Evolutionary conservation across 2,113 vertebrate species (phyloP).

Genomic region (Setophaga petechia): DNA sequence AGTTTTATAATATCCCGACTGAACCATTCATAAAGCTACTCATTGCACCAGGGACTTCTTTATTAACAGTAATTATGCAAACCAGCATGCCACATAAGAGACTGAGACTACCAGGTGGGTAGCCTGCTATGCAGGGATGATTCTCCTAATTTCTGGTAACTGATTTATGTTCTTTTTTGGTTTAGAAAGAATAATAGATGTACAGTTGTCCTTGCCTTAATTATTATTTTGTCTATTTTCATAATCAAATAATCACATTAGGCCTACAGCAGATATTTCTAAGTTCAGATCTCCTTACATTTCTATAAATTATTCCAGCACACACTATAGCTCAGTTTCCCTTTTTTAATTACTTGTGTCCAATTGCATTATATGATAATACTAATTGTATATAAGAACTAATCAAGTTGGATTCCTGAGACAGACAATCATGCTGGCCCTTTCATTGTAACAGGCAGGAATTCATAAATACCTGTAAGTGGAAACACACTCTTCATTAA

Average conservation of each 20-base stretch:
- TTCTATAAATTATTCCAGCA: not conserved
- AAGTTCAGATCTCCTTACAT: not conserved
- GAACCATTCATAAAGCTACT: not conserved
- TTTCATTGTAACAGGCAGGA: not conserved
- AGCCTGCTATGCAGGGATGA: not conserved
- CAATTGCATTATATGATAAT: not conserved
- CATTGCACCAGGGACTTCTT: not conserved
- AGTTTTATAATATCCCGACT: not conserved
- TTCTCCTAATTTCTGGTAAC: not conserved
- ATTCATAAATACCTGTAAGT: not conserved
- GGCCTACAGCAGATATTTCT: not conserved
- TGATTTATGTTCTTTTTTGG: not conserved
- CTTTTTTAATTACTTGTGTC: not conserved
- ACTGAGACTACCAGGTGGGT: not conserved
- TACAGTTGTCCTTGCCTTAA: not conserved
- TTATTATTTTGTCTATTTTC: conserved; percentile 10
- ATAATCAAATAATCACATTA: not conserved
- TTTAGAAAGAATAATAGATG: not conserved
- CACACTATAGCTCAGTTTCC: not conserved
- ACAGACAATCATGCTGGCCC: accelerated
- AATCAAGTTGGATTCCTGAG: not conserved
- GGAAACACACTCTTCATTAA: not conserved
- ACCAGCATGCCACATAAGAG: not conserved
- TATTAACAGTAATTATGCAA: conserved; percentile 27
- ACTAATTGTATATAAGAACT: not conserved